These are phyloP conservation scores for Proctacanthus coquilletti DNA, from an alignment of 1,140 invertebrate species.

Conservation along the genomic window DNA sequence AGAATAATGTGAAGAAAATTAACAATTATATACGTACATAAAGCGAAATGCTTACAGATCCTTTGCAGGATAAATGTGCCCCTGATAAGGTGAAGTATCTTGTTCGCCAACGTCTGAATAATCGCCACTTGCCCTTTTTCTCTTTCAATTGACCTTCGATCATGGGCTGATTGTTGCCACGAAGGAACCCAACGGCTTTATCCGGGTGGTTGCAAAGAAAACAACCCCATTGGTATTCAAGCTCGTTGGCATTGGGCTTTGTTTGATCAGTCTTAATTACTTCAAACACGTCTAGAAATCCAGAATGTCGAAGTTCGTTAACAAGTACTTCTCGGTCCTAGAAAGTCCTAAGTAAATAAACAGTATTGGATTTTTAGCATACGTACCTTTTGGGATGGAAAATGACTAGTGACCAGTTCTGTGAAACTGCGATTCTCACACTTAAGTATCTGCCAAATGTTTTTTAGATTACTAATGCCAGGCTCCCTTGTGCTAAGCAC, in stretches of 20 bases:
- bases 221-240: conserved; percentile 30
- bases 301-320: conserved; percentile 68
- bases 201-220: conserved; percentile 73
- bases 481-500: conserved; percentile 72
- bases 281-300: conserved; percentile 89
- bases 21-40: too few relatives aligned
- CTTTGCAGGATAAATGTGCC: conserved; percentile 75
- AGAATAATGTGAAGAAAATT: conserved; percentile 6
- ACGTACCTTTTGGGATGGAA: conserved; percentile 66
- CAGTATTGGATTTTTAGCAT: too few relatives aligned
- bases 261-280: conserved; percentile 34
- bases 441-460: conserved; percentile 87
- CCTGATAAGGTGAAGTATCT: conserved; percentile 86
- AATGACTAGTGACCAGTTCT: conserved; percentile 80
- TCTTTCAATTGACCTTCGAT: conserved; percentile 88
- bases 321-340: conserved; percentile 75
- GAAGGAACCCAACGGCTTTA: conserved; percentile 61
- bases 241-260: conserved; percentile 30
- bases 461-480: conserved; percentile 67
- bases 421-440: conserved; percentile 79
- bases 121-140: conserved; percentile 83
- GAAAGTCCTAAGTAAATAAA: too few relatives aligned
- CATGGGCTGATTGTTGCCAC: conserved; percentile 54
- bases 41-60: conserved; percentile 62
- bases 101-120: conserved; percentile 82